Percentiles rank a stretch among this genome's conserved stretches.
phyloP scores from a whole-genome alignment of 2,888 invertebrate genomes.

The Tethea ocularis region DNA sequence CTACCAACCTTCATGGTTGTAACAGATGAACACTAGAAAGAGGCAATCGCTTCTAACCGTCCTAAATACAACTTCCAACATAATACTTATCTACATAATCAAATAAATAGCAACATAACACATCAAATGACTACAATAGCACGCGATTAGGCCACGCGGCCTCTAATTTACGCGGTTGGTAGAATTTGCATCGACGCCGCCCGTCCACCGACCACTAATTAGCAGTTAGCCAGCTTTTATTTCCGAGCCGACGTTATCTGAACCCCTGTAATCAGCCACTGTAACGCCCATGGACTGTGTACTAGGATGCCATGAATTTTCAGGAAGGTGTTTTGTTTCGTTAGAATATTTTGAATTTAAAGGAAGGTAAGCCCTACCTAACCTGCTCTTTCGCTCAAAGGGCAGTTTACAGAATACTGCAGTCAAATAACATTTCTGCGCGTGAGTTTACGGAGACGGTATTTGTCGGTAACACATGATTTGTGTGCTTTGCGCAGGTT shows the following conservation, averaged over 20 bases:
- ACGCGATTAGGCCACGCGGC: constrained; percentile 10
- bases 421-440: too few relatives aligned
- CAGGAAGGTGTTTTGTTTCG: constrained; percentile 20
- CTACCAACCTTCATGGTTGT: too few relatives aligned
- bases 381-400: too few relatives aligned
- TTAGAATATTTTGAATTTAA: neutral
- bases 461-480: too few relatives aligned
- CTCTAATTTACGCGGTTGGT: constrained; percentile 54
- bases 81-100: neutral
- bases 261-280: constrained; percentile 69
- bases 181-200: constrained; percentile 65
- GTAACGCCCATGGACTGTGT: constrained; percentile 50
- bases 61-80: neutral
- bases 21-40: too few relatives aligned
- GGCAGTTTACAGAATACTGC: too few relatives aligned
- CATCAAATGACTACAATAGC: constrained; percentile 2
- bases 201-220: constrained; percentile 56
- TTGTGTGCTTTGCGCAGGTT: too few relatives aligned
- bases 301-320: constrained; percentile 30
- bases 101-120: constrained; percentile 7
- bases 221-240: constrained; percentile 76
- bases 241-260: constrained; percentile 76
- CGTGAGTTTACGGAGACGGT: too few relatives aligned
- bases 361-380: too few relatives aligned
- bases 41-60: neutral